Percentiles rank a stretch among this genome's conserved stretches.
These are phyloP conservation scores for Sciurus carolinensis DNA, from an alignment of 2,797 vertebrate species.

Conservation along the genomic window DNA sequence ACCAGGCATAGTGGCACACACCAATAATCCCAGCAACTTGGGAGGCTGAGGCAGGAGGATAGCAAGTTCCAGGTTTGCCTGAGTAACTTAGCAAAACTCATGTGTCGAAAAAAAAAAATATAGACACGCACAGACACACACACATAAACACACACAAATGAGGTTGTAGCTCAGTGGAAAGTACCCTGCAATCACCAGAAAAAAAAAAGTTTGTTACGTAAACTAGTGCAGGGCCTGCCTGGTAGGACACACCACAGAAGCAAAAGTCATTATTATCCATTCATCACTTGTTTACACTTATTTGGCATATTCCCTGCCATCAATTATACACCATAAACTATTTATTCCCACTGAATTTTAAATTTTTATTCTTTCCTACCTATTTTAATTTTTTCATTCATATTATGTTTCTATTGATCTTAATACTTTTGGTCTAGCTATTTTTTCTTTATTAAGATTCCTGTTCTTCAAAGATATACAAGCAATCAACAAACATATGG, in stretches of 20 bases:
- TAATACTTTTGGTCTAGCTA: not conserved
- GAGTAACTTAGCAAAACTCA: too few relatives aligned
- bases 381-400: not conserved
- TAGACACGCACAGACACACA: too few relatives aligned
- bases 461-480: not conserved
- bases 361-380: not conserved
- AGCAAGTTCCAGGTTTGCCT: too few relatives aligned
- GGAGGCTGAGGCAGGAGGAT: too few relatives aligned
- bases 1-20: too few relatives aligned
- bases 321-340: accelerated
- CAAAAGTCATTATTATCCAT: accelerated
- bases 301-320: accelerated
- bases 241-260: accelerated
- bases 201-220: too few relatives aligned
- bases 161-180: too few relatives aligned
- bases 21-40: too few relatives aligned
- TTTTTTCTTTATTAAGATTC: conserved; percentile 22
- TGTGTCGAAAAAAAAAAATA: too few relatives aligned
- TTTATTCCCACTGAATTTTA: not conserved
- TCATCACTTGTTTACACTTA: not conserved
- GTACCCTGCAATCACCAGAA: too few relatives aligned
- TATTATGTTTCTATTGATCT: not conserved
- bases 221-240: not conserved
- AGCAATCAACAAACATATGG: too few relatives aligned
- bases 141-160: too few relatives aligned